Percentiles rank a stretch among this genome's conserved stretches.
Conservation (phyloP, 2,888 invertebrate genomes). For the Odontothrips loti region DNA sequence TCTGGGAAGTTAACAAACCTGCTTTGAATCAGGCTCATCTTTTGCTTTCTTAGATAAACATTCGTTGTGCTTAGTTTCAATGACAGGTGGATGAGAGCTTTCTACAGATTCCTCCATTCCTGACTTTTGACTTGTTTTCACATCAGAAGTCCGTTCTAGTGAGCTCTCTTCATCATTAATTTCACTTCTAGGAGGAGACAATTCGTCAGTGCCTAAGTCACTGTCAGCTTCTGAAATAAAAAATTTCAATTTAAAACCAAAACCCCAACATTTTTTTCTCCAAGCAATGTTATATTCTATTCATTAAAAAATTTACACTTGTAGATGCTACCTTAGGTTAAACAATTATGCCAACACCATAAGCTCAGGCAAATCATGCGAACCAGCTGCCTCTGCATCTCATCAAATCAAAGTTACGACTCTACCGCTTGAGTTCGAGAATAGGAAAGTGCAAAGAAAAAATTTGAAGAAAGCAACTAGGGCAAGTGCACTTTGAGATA, state of each 20-base stretch:
- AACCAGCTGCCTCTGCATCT: neutral
- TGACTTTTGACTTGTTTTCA: neutral
- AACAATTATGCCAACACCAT: neutral
- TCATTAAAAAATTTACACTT: neutral
- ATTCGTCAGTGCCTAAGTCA: neutral
- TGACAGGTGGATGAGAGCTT: neutral
- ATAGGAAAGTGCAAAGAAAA: too few relatives aligned
- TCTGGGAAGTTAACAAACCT: neutral
- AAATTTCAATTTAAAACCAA: neutral
- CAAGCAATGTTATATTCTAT: neutral
- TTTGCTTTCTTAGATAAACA: neutral
- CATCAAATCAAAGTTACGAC: neutral
- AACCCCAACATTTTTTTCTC: neutral
- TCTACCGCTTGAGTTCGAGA: neutral
- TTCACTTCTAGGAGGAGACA: neutral
- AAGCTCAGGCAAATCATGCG: constrained; percentile 5
- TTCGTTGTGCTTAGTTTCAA: neutral
- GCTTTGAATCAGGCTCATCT: neutral
- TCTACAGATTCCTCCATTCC: neutral
- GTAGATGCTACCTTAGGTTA: neutral
- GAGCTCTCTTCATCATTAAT: neutral
- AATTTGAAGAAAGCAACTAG: too few relatives aligned
- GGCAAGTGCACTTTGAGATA: too few relatives aligned
- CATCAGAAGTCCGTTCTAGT: neutral
- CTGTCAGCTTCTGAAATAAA: constrained; percentile 13